Evolutionary conservation across 1,140 invertebrate species (phyloP), one percentile per base, ranked within the genome.

Genomic region (Drosophila insularis): DNA sequence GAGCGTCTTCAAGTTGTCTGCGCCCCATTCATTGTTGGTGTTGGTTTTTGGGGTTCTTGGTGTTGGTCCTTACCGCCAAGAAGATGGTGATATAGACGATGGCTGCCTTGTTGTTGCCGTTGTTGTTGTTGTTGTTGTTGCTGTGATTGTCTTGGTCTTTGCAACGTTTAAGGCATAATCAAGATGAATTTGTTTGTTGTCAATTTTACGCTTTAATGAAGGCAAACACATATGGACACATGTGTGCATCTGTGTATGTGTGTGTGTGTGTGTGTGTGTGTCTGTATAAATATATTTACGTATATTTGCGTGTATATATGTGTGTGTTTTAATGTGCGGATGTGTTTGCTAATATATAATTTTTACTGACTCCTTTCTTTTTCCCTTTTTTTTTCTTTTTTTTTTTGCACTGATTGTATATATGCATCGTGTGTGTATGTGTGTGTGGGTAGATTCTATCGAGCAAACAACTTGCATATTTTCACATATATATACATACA

Each of bases 171-270:
- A 71, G 67, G 67, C 63, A 71, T 80, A 80, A 77, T 80, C 70
- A 77, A 80, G 70, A 80, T 80, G 70, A 77, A 80, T 80, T 80
- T 80, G 70, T 80, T 77, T 65, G 68, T 66, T 80, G 74, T 73
- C 70, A 80, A 80, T 77, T 80, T 80, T 77, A 72, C 78, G 78
- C 70, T 80, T 73, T 77, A 77, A 77, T 76, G 74, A 63, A 53
- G 59, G 66, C 68, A 73, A 78, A 73, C 59, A 61, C 37, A 27
- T 63, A 46, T 63, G 60, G 39, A 43, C 40, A 63, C 23, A 63
- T 31, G 27, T 63, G 14, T 46, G 17, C 23, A 19, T 37, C 5
- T 60, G 14, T 11, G 14, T 5, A 17, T 19, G 23, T 39, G 32
- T 10, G 5, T 62, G 23, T 43, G 21, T 62, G 40, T 35, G 11